Evolutionary conservation across 1,140 invertebrate species (phyloP), one percentile per base, ranked within the genome.

Genomic region (Hypsibius dujardini): DNA sequence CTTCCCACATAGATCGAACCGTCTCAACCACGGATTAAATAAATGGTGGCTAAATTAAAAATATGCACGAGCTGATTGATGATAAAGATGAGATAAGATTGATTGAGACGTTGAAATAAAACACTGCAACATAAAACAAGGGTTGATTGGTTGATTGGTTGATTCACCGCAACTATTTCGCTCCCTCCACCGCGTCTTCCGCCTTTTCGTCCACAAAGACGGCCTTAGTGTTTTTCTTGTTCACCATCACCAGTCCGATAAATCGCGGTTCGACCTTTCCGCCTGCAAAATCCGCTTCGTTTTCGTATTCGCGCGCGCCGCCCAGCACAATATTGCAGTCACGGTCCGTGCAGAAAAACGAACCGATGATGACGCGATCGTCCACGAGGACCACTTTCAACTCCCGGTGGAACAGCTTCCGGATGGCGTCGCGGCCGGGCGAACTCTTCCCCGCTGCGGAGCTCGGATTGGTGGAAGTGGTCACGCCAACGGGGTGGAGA

Each of bases 241-340:
- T 67, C 3, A 67, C 62, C 62, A 67, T 67, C 3, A 45, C 62
- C 62, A 67, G 62, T 45, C 62, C 62, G 45, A 67, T 42, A 3
- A 67, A 45, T 7, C 62, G 62, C 3, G 62, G 62, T 45, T 67
- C 62, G 3, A 15, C 42, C 12, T 12, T 45, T 3, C 42, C 3
- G 12, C 12, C 12, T 15, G 62, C 42, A 42, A 67, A 67, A 7
- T 67, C 62, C 12, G 12, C 12, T 3, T 67, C 62, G 62, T 67
- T 67, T 45, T 67, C 62, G 62, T 67, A 67, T 67, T 67, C 62
- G 0, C 42, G 12, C 3, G 62, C 62, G 62, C 62, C 62, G 7
- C 62, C 62, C 12, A 67, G 62, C 3, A 67, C 42, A 45, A 67
- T 67, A 42, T 67, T 67, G 12, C 3, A 3, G 62, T 67, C 62